Percentiles rank a stretch among this genome's conserved stretches.
Evolutionary conservation across 1,140 invertebrate species (phyloP).

Genomic region (Dysdera silvatica): DNA sequence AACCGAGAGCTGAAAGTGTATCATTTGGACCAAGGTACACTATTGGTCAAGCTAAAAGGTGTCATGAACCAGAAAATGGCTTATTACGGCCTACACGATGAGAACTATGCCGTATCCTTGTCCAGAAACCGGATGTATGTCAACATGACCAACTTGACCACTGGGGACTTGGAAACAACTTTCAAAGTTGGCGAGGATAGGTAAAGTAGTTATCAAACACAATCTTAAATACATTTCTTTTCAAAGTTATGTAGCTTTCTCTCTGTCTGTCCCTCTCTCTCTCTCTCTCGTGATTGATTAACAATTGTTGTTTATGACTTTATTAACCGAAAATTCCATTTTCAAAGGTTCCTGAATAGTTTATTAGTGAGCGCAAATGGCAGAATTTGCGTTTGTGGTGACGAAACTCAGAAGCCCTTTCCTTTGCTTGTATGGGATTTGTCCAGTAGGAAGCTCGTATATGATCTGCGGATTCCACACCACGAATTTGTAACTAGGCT

Average conservation of each 20-base stretch:
- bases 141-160: slow-evolving; percentile 74
- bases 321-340: slow-evolving; percentile 61
- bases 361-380: slow-evolving; percentile 77
- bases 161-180: slow-evolving; percentile 72
- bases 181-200: slow-evolving; percentile 54
- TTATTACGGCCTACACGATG: slow-evolving; percentile 71
- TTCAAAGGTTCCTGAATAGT: slow-evolving; percentile 68
- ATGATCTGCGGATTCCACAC: slow-evolving; percentile 76
- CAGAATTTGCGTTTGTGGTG: slow-evolving; percentile 75
- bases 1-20: slow-evolving; percentile 68
- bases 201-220: neutral
- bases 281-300: too few species aligned
- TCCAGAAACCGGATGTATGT: slow-evolving; percentile 83
- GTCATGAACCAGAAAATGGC: slow-evolving; percentile 91
- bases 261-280: too few species aligned
- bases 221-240: slow-evolving; percentile 17
- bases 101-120: slow-evolving; percentile 66
- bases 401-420: slow-evolving; percentile 84
- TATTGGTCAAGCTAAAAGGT: slow-evolving; percentile 64
- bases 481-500: slow-evolving; percentile 78
- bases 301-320: too few species aligned
- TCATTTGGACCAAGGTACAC: slow-evolving; percentile 63
- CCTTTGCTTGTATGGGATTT: slow-evolving; percentile 81
- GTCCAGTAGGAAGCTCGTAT: slow-evolving; percentile 68
- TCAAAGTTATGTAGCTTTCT: slow-evolving; percentile 16